Percentiles rank a stretch among this genome's conserved stretches.
phyloP scores from a whole-genome alignment of 2,888 invertebrate species.

The Epistrophe grossulariae region DNA sequence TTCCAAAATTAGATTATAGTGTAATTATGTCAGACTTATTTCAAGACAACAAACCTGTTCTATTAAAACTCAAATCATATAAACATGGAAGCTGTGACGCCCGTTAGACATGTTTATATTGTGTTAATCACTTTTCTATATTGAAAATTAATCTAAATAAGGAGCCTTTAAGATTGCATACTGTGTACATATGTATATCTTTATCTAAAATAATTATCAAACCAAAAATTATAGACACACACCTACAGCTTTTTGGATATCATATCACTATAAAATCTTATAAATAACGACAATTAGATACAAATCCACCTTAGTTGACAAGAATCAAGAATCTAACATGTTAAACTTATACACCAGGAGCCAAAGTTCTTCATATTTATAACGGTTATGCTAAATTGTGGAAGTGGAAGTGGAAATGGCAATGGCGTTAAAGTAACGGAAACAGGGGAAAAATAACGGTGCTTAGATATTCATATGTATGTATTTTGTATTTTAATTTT shows the following conservation, averaged over 20 bases:
- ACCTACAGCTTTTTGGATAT: constrained; percentile 3
- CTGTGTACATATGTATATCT: no score
- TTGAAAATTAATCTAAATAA: not conserved
- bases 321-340: constrained; percentile 22
- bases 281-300: constrained; percentile 5
- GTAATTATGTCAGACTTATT: no score
- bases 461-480: not conserved
- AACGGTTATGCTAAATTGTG: not conserved
- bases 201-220: no score
- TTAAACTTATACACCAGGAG: not conserved
- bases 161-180: not conserved
- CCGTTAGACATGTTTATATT: constrained; percentile 23
- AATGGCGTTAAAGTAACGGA: not conserved
- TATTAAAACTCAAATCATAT: not conserved
- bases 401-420: not conserved
- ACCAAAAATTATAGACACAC: not conserved
- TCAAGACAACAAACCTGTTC: no score
- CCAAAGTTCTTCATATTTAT: constrained; percentile 17
- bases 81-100: constrained; percentile 12
- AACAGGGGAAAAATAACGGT: constrained; percentile 19
- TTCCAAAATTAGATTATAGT: no score
- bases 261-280: constrained; percentile 25
- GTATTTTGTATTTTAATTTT: not conserved
- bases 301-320: not conserved
- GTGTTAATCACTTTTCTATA: not conserved